Evolutionary conservation across 1,140 invertebrate genomes (phyloP).

Genomic region (Drosophila lowei): DNA sequence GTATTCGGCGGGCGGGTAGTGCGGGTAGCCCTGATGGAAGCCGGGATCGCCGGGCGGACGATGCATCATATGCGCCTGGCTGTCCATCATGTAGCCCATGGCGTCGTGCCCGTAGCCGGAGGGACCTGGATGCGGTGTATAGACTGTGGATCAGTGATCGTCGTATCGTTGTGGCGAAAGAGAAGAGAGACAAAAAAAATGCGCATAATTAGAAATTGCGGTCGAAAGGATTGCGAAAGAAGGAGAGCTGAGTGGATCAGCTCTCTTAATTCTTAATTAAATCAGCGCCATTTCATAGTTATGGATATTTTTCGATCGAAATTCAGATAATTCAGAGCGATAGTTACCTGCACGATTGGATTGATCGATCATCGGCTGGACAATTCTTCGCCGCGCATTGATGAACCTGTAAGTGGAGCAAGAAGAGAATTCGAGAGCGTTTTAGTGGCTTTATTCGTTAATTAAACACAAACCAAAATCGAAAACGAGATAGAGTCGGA

Average conservation of each 20-base stretch:
- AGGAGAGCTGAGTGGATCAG: not conserved
- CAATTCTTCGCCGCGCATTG: slow-evolving; percentile 98
- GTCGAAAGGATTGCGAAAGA: slow-evolving; percentile 26
- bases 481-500: slow-evolving; percentile 6
- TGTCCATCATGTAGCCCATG: slow-evolving; percentile 99
- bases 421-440: slow-evolving; percentile 13
- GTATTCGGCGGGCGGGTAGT: slow-evolving; percentile 94
- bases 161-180: slow-evolving; percentile 1
- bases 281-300: slow-evolving; percentile 70
- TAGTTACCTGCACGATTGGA: slow-evolving; percentile 98
- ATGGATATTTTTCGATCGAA: slow-evolving; percentile 63
- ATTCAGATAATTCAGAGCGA: not conserved
- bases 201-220: slow-evolving; percentile 83
- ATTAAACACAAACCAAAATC: slow-evolving; percentile 52
- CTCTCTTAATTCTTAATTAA: slow-evolving; percentile 49
- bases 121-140: slow-evolving; percentile 94
- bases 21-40: slow-evolving; percentile 95
- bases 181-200: slow-evolving; percentile 82
- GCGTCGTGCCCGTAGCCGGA: slow-evolving; percentile 97
- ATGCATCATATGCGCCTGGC: slow-evolving; percentile 96
- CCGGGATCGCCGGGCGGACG: slow-evolving; percentile 94
- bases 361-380: slow-evolving; percentile 98
- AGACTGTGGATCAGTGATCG: slow-evolving; percentile 86
- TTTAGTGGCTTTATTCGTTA: slow-evolving; percentile 32
- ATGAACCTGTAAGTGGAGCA: slow-evolving; percentile 93